phyloP scores from a whole-genome alignment of 2,888 invertebrate genomes.

The Dioctria linearis region DNA sequence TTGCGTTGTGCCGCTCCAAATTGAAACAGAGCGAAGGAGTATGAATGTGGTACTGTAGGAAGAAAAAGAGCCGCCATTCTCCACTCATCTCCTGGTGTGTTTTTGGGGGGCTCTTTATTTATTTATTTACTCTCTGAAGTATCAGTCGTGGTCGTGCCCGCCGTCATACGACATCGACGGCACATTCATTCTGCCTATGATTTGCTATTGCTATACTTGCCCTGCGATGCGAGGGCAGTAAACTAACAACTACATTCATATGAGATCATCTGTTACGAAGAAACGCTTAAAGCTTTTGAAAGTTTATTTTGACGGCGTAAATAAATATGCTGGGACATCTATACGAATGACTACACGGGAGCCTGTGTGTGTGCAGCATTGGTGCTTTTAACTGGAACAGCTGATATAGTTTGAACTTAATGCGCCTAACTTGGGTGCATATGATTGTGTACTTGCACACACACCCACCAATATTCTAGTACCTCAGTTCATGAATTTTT shows the following conservation, averaged over 20 bases:
- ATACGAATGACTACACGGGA: too few relatives aligned
- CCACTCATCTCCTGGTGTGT: too few relatives aligned
- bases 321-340: background rate
- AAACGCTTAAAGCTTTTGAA: background rate
- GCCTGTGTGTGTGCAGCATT: slow-evolving; percentile 10
- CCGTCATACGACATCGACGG: background rate
- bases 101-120: too few relatives aligned
- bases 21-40: too few relatives aligned
- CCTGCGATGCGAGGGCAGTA: background rate
- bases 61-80: too few relatives aligned
- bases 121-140: too few relatives aligned
- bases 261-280: slow-evolving; percentile 23
- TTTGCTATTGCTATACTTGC: too few relatives aligned
- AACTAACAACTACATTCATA: slow-evolving; percentile 15
- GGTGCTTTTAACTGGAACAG: slow-evolving; percentile 1
- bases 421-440: background rate
- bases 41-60: too few relatives aligned
- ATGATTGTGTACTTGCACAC: background rate
- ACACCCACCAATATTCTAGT: background rate
- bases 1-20: slow-evolving; percentile 12
- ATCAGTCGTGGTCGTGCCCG: background rate
- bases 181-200: background rate
- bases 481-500: background rate
- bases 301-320: slow-evolving; percentile 18
- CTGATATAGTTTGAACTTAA: slow-evolving; percentile 8